These are phyloP conservation scores for Myocastor coypus DNA, from an alignment of 2,113 vertebrate species.

Conservation along the genomic window DNA sequence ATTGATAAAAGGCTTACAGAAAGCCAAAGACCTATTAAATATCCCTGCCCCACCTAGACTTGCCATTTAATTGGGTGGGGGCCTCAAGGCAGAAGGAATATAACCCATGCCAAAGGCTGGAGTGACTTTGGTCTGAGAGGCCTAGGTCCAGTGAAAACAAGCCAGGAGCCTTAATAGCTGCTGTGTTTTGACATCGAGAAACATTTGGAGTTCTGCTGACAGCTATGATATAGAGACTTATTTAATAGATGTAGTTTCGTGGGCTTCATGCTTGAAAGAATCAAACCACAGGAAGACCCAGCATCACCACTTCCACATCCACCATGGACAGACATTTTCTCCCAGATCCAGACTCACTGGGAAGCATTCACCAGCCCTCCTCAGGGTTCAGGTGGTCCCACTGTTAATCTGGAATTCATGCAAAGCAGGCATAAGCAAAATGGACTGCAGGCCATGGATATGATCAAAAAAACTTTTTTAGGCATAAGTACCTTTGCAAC, in stretches of 20 bases:
- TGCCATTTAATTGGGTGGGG: constrained; percentile 35
- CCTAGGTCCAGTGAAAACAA: constrained; percentile 67
- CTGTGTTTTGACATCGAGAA: constrained; percentile 60
- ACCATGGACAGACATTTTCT: neutral
- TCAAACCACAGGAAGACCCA: constrained; percentile 7
- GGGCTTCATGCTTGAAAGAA: constrained; percentile 5
- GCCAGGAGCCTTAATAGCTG: constrained; percentile 25
- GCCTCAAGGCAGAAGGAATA: constrained; percentile 43
- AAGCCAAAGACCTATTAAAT: constrained; percentile 57
- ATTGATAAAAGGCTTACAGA: constrained; percentile 61
- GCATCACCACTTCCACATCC: neutral
- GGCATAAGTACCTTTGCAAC: neutral
- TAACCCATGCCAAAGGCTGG: constrained; percentile 13
- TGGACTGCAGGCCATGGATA: neutral
- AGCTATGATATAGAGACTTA: neutral
- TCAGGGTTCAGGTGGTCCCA: neutral
- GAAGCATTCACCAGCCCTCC: neutral
- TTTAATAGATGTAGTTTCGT: neutral
- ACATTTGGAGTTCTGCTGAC: constrained; percentile 44
- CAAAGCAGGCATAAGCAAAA: neutral
- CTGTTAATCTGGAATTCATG: neutral
- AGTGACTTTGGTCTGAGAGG: constrained; percentile 53
- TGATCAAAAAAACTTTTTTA: constrained; percentile 2
- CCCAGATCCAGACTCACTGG: neutral
- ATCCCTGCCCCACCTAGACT: constrained; percentile 17